These are phyloP conservation scores for Tetropium fuscum DNA, from an alignment of 2,888 invertebrate species.

Conservation along the genomic window DNA sequence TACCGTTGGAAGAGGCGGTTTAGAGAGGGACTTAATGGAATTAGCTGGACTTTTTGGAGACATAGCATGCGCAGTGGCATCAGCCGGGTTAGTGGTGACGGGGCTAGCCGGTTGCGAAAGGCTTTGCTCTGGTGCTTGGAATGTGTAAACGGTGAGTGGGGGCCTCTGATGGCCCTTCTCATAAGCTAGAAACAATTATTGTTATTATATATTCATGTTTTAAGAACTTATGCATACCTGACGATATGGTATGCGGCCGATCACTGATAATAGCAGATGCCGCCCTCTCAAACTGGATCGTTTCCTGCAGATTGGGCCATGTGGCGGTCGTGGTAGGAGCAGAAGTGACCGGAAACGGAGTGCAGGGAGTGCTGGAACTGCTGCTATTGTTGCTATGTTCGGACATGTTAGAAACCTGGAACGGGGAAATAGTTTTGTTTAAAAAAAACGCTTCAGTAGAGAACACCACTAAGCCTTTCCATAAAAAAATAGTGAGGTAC, in stretches of 20 bases:
- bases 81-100: conserved; percentile 61
- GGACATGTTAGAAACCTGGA: conserved; percentile 70
- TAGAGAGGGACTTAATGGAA: conserved; percentile 57
- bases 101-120: conserved; percentile 69
- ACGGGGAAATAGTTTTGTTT: not conserved
- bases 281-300: conserved; percentile 80
- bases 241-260: conserved; percentile 93
- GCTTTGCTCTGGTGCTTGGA: conserved; percentile 80
- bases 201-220: not conserved
- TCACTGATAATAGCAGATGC: conserved; percentile 82
- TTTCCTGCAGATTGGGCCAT: conserved; percentile 84
- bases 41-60: conserved; percentile 65
- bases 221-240: conserved; percentile 68
- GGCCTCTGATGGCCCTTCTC: conserved; percentile 88
- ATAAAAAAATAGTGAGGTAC: conserved; percentile 4
- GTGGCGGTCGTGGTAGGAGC: conserved; percentile 73
- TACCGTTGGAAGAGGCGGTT: conserved; percentile 81
- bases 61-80: conserved; percentile 47
- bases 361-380: conserved; percentile 69
- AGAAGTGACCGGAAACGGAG: conserved; percentile 61
- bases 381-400: conserved; percentile 68
- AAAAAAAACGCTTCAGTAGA: conserved; percentile 21
- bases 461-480: conserved; percentile 11
- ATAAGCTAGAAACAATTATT: conserved; percentile 73
- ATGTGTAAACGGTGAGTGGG: conserved; percentile 88